Evolutionary conservation across 2,113 vertebrate genomes (phyloP).

Genomic region (Tringa solitaria): DNA sequence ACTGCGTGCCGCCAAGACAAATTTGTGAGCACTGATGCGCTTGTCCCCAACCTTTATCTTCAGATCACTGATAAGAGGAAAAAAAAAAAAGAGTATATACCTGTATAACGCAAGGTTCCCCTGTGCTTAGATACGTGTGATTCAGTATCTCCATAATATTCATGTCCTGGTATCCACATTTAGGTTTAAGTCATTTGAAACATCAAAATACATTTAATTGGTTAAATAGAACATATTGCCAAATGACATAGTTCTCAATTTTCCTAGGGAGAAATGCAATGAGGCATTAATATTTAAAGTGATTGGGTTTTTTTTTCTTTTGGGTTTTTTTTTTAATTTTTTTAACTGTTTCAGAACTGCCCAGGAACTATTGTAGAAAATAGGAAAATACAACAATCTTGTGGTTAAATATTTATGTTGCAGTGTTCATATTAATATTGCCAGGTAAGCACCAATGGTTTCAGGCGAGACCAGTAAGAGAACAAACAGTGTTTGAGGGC

Average conservation of each 20-base stretch:
- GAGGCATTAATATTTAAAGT: background rate
- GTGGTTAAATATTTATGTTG: background rate
- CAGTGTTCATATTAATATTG: background rate
- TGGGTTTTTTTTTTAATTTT: background rate
- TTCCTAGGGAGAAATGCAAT: background rate
- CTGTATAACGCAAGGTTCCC: background rate
- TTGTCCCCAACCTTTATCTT: slow-evolving; percentile 87
- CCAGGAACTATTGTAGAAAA: background rate
- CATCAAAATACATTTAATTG: background rate
- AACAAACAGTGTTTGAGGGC: background rate
- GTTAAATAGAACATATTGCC: background rate
- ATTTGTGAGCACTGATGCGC: slow-evolving; percentile 88
- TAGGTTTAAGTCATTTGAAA: background rate
- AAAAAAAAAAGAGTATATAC: background rate
- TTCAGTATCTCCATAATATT: background rate
- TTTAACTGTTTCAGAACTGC: background rate
- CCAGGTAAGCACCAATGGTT: background rate
- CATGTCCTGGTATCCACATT: background rate
- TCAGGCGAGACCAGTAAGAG: background rate
- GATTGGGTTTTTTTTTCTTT: background rate
- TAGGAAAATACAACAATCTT: background rate
- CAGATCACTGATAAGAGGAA: slow-evolving; percentile 82
- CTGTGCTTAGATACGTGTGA: background rate
- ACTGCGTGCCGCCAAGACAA: slow-evolving; percentile 94
- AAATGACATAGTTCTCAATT: background rate